A percentile compares a stretch with the other conserved stretches of the same genome.
These are phyloP conservation scores for Oreonectes daqikongensis DNA, from an alignment of 2,797 vertebrate genomes.

Conservation along the genomic window DNA sequence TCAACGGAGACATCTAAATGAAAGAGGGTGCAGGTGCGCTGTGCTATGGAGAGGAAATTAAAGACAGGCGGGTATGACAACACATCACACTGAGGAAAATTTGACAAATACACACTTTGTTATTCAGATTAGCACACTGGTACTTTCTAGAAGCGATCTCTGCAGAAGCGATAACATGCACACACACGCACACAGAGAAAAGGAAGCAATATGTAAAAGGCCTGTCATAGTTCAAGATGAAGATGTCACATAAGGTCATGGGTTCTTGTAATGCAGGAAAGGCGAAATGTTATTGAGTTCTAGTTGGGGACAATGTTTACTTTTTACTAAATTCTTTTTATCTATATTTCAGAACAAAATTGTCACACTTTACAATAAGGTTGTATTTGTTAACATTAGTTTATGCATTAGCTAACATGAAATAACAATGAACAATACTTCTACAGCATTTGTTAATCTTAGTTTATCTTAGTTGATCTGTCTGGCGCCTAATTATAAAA, in stretches of 20 bases:
- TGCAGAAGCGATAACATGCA: conserved; percentile 1
- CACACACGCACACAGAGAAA: conserved; percentile 9
- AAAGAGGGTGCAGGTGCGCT: conserved; percentile 45
- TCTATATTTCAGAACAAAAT: background rate
- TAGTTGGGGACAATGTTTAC: background rate
- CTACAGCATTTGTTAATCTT: too few species aligned
- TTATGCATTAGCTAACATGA: too few species aligned
- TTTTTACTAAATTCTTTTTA: background rate
- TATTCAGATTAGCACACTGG: conserved; percentile 27
- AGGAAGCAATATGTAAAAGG: too few species aligned
- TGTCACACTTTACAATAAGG: too few species aligned
- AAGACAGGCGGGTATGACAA: conserved; percentile 36
- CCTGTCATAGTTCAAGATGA: background rate
- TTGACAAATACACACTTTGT: conserved; percentile 47
- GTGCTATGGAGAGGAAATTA: conserved; percentile 47
- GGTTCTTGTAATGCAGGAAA: background rate
- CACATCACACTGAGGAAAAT: conserved; percentile 33
- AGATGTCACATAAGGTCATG: conserved; percentile 1
- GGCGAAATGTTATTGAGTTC: background rate
- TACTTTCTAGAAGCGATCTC: conserved; percentile 36
- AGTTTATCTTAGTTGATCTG: too few species aligned
- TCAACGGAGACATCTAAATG: conserved; percentile 49
- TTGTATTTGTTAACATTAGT: too few species aligned
- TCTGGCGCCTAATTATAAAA: too few species aligned
- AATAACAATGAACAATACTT: too few species aligned